A percentile compares a stretch with the other conserved stretches of the same genome.
These are phyloP conservation scores for Agriopis leucophaearia DNA, from an alignment of 2,888 invertebrate genomes.

Conservation along the genomic window DNA sequence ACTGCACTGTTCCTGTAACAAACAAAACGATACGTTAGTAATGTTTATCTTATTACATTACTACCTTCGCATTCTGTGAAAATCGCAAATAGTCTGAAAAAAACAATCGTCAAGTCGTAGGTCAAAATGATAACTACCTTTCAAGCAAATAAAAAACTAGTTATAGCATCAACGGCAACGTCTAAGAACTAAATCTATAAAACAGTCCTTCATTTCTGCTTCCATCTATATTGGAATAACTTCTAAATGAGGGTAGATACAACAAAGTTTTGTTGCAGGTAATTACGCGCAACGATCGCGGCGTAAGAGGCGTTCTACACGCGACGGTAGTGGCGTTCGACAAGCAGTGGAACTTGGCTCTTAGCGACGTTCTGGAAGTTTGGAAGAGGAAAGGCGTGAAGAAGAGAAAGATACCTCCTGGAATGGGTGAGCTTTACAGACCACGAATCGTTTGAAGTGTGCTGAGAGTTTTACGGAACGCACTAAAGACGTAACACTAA, in stretches of 20 bases:
- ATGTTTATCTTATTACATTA: not conserved
- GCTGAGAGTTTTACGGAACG: too few species aligned
- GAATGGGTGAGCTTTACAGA: conserved; percentile 76
- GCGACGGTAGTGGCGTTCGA: conserved; percentile 95
- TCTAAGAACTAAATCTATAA: not conserved
- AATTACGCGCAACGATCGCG: conserved; percentile 90
- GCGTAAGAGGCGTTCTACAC: conserved; percentile 91
- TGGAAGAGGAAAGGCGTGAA: conserved; percentile 89
- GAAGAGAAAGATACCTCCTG: conserved; percentile 86
- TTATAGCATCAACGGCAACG: too few species aligned
- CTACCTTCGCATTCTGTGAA: not conserved
- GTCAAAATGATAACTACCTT: too few species aligned
- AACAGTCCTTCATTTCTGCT: not conserved
- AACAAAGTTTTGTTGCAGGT: conserved; percentile 82
- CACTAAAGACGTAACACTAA: too few species aligned
- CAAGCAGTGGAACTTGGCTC: conserved; percentile 96
- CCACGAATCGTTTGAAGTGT: too few species aligned
- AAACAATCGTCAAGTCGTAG: not conserved
- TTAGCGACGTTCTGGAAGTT: conserved; percentile 93
- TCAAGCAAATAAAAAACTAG: not conserved
- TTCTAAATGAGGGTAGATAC: conserved; percentile 11
- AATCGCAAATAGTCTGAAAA: not conserved
- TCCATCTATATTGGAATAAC: not conserved
- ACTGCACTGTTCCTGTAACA: conserved; percentile 69
- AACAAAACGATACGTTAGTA: conserved; percentile 44